These are phyloP conservation scores for Dinomys branickii DNA, from an alignment of 2,113 vertebrate species.

Conservation along the genomic window DNA sequence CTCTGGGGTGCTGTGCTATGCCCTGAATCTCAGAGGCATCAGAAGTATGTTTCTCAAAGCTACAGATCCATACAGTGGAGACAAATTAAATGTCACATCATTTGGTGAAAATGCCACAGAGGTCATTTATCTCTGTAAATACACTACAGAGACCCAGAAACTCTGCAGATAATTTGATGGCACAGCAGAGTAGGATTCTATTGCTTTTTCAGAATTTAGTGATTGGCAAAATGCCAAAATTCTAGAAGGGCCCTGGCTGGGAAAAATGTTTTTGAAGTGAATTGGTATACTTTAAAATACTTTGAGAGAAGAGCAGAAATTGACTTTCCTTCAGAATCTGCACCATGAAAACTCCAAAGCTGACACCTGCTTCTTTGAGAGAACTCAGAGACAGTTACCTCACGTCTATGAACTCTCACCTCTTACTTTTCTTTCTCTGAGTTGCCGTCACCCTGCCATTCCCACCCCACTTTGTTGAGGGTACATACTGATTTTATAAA, in stretches of 20 bases:
- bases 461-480: neutral
- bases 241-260: constrained; percentile 33
- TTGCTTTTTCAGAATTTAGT: constrained; percentile 63
- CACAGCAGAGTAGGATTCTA: neutral
- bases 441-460: neutral
- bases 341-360: neutral
- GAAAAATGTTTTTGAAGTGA: neutral
- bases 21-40: neutral
- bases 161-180: constrained; percentile 1
- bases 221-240: constrained; percentile 48
- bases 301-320: constrained; percentile 22
- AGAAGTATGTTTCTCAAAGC: constrained; percentile 18
- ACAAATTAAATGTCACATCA: neutral
- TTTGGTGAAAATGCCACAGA: constrained; percentile 24
- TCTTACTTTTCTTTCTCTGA: neutral
- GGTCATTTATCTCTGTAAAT: constrained; percentile 55
- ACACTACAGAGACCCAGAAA: neutral
- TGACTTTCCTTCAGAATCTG: constrained; percentile 36
- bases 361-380: neutral
- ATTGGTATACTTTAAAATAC: neutral
- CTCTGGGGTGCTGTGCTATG: neutral
- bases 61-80: neutral
- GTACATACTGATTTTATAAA: neutral
- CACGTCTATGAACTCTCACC: neutral
- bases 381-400: neutral